phyloP scores from a whole-genome alignment of 2,797 vertebrate genomes.

The Ambastaia sidthimunki region DNA sequence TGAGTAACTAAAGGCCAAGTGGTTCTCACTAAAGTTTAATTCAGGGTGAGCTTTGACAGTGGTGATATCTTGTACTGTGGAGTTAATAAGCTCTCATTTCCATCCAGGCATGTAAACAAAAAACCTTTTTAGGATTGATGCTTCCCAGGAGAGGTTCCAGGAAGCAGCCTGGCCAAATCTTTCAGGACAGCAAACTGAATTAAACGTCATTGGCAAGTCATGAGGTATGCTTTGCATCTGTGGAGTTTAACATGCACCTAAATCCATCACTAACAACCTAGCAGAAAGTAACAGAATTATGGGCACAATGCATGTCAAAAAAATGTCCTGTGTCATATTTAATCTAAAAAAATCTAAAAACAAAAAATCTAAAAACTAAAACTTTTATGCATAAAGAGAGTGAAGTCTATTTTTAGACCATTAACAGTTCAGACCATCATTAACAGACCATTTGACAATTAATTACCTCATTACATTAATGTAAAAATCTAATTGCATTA shows the following conservation, averaged over 20 bases:
- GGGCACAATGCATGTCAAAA: neutral
- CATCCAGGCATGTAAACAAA: constrained; percentile 27
- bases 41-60: constrained; percentile 1
- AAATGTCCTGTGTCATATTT: no score
- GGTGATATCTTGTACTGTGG: constrained; percentile 10
- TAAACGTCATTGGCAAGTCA: constrained; percentile 30
- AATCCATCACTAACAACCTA: neutral
- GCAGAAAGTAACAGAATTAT: neutral
- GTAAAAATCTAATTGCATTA: neutral
- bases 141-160: constrained; percentile 18
- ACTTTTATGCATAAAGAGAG: no score
- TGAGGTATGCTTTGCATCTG: constrained; percentile 16
- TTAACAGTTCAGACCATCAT: no score
- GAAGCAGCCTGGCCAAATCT: constrained; percentile 23
- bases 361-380: no score
- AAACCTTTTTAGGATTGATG: constrained; percentile 19
- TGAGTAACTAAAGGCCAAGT: neutral
- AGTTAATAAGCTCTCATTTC: constrained; percentile 15
- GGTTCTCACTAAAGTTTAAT: constrained; percentile 31
- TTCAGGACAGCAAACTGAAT: constrained; percentile 41
- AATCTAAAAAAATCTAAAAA: neutral
- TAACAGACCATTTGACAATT: no score
- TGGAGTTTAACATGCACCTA: neutral
- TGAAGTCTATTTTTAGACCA: neutral
- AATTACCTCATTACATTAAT: no score